phyloP scores from a whole-genome alignment of 1,140 invertebrate genomes.

The Temnothorax longispinosus region DNA sequence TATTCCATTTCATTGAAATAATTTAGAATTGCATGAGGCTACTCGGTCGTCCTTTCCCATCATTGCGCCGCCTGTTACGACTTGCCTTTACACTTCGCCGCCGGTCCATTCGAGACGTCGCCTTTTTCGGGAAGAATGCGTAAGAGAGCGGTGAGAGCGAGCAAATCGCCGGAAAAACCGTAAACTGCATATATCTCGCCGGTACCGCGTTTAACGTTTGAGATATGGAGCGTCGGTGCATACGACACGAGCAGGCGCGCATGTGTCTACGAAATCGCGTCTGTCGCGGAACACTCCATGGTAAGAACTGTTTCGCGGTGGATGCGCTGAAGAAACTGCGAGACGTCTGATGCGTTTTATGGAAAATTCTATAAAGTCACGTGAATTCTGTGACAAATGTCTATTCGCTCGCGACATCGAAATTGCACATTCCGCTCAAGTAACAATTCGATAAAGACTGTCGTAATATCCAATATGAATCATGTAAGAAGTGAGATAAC shows the following conservation, averaged over 20 bases:
- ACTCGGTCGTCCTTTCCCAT: slow-evolving; percentile 32
- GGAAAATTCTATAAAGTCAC: slow-evolving; percentile 21
- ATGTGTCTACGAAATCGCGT: slow-evolving; percentile 15
- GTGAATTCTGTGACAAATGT: neutral
- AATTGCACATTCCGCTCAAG: slow-evolving; percentile 8
- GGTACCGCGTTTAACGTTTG: slow-evolving; percentile 33
- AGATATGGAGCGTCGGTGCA: slow-evolving; percentile 54
- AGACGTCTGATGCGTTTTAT: slow-evolving; percentile 11
- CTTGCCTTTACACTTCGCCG: neutral
- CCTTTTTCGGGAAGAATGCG: slow-evolving; percentile 26
- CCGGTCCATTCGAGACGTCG: neutral
- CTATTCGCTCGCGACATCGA: neutral
- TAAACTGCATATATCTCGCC: slow-evolving; percentile 17
- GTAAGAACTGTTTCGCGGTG: neutral
- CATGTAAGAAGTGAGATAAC: neutral
- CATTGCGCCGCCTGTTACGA: slow-evolving; percentile 58
- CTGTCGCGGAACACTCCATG: neutral
- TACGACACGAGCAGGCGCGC: slow-evolving; percentile 42
- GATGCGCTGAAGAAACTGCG: slow-evolving; percentile 11
- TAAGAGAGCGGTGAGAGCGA: neutral
- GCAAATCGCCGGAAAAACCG: slow-evolving; percentile 69
- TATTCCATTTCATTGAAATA: slow-evolving; percentile 81
- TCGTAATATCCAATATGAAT: slow-evolving; percentile 1
- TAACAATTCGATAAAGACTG: neutral
- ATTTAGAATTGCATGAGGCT: slow-evolving; percentile 80